Base-by-base conservation (phyloP, 2,113 vertebrate species). In the Columba livia region DNA sequence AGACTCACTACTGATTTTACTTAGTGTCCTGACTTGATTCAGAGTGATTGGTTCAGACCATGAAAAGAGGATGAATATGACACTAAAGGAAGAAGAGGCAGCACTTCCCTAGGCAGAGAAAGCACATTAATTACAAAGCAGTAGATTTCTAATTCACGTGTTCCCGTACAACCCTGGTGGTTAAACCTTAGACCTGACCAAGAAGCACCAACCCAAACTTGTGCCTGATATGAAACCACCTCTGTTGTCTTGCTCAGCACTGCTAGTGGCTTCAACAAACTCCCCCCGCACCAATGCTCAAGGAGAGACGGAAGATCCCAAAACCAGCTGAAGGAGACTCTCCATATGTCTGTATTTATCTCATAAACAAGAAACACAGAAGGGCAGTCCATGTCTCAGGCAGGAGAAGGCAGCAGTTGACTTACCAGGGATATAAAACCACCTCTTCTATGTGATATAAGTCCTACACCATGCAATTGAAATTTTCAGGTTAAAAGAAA, bases 331-430 rank as follows among this genome's bases (percentile, higher is more conserved):
- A 47, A 79, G 54, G 51, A 77, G 18, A 8, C 31, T 42, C 29
- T 60, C 54, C 53, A 9, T 3, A 3, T 58, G 20, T 18, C 79
- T 0, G 0, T 2, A 38, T 25, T n/a, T 44, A 31, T 75, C 8
- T 44, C 36, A 72, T 28, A n/a, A 75, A 25, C 15, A 56, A 51
- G 21, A 94, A 71, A 61, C 24, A 79, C 36, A 51, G 12, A 34
- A 70, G 19, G 29, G 40, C 31, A 73, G 31, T 38, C 34, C n/a
- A 18, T 0, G 1, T 16, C 15, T 56, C n/a, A 73, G 62, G 36
- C 15, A 88, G 50, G 16, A 89, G 50, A 69, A 26, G 5, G 32
- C 24, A 83, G 19, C 24, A 62, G 19, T 2, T 69, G 42, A 53
- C 3, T 40, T 44, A 54, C 3, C 15, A 84, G 34, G 26, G 12